These are phyloP conservation scores for Drosophila mimica DNA, from an alignment of 2,888 invertebrate genomes.

Conservation along the genomic window DNA sequence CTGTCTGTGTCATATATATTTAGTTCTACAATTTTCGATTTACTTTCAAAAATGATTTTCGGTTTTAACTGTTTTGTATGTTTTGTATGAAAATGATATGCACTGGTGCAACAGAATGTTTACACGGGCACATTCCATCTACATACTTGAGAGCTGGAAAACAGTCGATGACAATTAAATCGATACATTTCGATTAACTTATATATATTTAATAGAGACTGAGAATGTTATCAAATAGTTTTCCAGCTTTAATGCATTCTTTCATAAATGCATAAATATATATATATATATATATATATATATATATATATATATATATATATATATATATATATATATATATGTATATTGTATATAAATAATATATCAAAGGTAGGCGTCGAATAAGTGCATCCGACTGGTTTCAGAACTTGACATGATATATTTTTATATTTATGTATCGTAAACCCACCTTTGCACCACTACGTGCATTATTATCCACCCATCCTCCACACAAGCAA, in stretches of 20 bases:
- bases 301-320: slow-evolving; percentile 4
- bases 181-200: slow-evolving; percentile 14
- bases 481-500: slow-evolving; percentile 26
- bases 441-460: slow-evolving; percentile 47
- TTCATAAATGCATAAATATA: slow-evolving; percentile 17
- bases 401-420: slow-evolving; percentile 47
- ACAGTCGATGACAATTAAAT: slow-evolving; percentile 11
- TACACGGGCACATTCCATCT: slow-evolving; percentile 47
- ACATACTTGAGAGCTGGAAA: slow-evolving; percentile 26
- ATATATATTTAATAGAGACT: not conserved
- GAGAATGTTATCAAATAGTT: slow-evolving; percentile 1
- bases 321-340: not conserved
- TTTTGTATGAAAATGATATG: slow-evolving; percentile 37
- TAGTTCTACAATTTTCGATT: slow-evolving; percentile 13
- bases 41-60: slow-evolving; percentile 38
- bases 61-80: slow-evolving; percentile 12
- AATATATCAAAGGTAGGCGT: slow-evolving; percentile 17
- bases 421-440: slow-evolving; percentile 37
- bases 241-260: slow-evolving; percentile 38
- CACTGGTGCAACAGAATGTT: slow-evolving; percentile 69
- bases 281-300: no score
- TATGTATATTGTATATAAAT: slow-evolving; percentile 31
- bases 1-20: slow-evolving; percentile 10
- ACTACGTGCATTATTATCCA: slow-evolving; percentile 44
- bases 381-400: slow-evolving; percentile 38